Evolutionary conservation across 2,113 vertebrate species (phyloP).

Genomic region (Triplophysa dalaica): DNA sequence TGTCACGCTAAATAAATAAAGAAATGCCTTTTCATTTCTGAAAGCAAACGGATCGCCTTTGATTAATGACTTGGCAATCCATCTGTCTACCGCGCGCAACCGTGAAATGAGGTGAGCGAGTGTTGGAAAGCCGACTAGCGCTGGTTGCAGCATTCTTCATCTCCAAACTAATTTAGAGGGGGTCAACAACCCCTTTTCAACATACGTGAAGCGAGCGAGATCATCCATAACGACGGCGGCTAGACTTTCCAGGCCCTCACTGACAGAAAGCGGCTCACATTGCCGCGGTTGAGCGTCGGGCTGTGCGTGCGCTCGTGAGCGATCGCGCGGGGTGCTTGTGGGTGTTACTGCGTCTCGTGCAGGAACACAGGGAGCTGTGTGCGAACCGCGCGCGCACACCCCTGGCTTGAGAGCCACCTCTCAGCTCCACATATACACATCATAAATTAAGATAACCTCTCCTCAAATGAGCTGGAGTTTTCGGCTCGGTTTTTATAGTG

Average conservation of each 20-base stretch:
- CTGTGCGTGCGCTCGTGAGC: conserved; percentile 41
- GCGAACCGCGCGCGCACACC: conserved; percentile 45
- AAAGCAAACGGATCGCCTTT: conserved; percentile 53
- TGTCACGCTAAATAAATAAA: conserved; percentile 61
- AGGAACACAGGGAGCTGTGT: conserved; percentile 63
- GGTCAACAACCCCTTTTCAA: conserved; percentile 58
- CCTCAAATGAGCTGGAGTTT: conserved; percentile 56
- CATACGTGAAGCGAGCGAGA: conserved; percentile 53
- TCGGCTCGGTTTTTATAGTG: conserved; percentile 56
- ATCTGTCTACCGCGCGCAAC: conserved; percentile 55
- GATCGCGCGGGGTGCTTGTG: conserved; percentile 33
- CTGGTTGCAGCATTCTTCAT: conserved; percentile 52
- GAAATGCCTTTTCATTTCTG: conserved; percentile 58
- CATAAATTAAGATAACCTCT: conserved; percentile 66
- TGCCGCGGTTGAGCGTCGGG: conserved; percentile 44
- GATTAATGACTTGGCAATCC: conserved; percentile 63
- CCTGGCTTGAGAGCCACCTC: conserved; percentile 56
- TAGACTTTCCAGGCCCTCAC: conserved; percentile 56
- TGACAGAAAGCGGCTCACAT: conserved; percentile 57
- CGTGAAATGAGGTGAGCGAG: conserved; percentile 49
- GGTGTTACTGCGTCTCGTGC: conserved; percentile 59
- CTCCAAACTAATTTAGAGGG: conserved; percentile 54
- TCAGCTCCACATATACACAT: conserved; percentile 65
- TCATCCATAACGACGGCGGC: conserved; percentile 59
- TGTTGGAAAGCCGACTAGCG: conserved; percentile 35